Evolutionary conservation across 2,888 invertebrate species (phyloP).

Genomic region (Petrolisthes cinctipes): DNA sequence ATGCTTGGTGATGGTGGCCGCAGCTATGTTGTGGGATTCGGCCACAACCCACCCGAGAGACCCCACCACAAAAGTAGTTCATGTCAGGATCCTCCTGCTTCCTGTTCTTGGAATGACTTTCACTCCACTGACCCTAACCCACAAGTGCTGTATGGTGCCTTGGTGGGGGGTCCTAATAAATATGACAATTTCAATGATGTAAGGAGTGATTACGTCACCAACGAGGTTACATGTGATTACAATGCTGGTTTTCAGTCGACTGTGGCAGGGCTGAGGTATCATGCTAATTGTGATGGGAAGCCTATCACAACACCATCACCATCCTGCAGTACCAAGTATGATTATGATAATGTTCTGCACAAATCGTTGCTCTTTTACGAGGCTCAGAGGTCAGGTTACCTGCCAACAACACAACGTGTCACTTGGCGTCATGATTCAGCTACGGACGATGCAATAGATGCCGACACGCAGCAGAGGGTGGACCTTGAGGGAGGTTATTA

Average conservation of each 20-base stretch:
- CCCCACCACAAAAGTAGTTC: slow-evolving; percentile 74
- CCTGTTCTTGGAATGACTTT: slow-evolving; percentile 72
- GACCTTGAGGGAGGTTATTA: slow-evolving; percentile 60
- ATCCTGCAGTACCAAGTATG: slow-evolving; percentile 43
- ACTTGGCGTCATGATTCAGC: slow-evolving; percentile 74
- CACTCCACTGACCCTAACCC: slow-evolving; percentile 72
- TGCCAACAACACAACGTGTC: slow-evolving; percentile 73
- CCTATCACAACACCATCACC: not conserved
- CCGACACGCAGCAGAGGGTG: slow-evolving; percentile 71
- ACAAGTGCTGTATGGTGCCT: slow-evolving; percentile 73
- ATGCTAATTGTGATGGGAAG: not conserved
- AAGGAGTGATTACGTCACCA: slow-evolving; percentile 74
- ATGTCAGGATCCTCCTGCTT: slow-evolving; percentile 72
- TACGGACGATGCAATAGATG: slow-evolving; percentile 74
- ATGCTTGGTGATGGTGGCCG: slow-evolving; percentile 74
- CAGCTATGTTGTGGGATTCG: slow-evolving; percentile 75
- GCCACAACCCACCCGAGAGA: slow-evolving; percentile 73
- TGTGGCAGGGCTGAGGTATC: slow-evolving; percentile 67
- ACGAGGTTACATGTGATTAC: slow-evolving; percentile 69
- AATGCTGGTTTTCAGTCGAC: slow-evolving; percentile 59
- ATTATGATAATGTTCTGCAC: slow-evolving; percentile 62
- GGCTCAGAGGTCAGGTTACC: slow-evolving; percentile 66
- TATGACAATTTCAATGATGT: slow-evolving; percentile 73
- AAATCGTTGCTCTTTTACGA: slow-evolving; percentile 66
- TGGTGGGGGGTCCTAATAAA: slow-evolving; percentile 75